A percentile compares a stretch with the other conserved stretches of the same genome.
Evolutionary conservation across 2,797 vertebrate species (phyloP).

Genomic region (Galagoides demidoff): DNA sequence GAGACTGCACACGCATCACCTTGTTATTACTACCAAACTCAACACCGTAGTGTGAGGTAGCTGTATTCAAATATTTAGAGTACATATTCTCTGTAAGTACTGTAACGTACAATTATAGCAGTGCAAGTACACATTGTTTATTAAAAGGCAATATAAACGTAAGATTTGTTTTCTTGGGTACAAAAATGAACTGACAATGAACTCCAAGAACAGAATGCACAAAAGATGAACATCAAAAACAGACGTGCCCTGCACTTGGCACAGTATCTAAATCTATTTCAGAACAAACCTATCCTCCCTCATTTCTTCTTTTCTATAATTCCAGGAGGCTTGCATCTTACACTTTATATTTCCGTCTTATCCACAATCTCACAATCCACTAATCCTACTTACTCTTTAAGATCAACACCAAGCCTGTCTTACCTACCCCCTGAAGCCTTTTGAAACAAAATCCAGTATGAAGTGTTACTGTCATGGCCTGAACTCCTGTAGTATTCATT

Average conservation of each 20-base stretch:
- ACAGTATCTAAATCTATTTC: neutral
- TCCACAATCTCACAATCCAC: neutral
- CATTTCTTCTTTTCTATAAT: neutral
- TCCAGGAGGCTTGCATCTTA: neutral
- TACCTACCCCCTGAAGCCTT: neutral
- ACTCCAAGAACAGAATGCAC: neutral
- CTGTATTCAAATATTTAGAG: constrained; percentile 23
- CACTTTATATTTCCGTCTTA: neutral
- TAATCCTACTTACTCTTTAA: constrained; percentile 31
- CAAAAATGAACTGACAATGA: neutral
- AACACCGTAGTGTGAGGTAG: neutral
- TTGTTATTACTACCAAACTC: neutral
- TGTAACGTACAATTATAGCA: neutral
- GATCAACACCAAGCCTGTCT: constrained; percentile 16
- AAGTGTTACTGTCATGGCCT: constrained; percentile 6
- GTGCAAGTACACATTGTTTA: neutral
- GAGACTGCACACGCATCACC: neutral
- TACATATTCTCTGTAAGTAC: neutral
- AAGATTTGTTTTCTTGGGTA: neutral
- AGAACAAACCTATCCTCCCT: constrained; percentile 20
- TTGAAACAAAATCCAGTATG: constrained; percentile 37
- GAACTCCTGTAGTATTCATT: constrained; percentile 23
- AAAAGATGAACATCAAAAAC: neutral
- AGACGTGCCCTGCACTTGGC: neutral
- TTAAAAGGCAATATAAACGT: neutral